phyloP scores from a whole-genome alignment of 2,113 vertebrate genomes.

The Riparia riparia region DNA sequence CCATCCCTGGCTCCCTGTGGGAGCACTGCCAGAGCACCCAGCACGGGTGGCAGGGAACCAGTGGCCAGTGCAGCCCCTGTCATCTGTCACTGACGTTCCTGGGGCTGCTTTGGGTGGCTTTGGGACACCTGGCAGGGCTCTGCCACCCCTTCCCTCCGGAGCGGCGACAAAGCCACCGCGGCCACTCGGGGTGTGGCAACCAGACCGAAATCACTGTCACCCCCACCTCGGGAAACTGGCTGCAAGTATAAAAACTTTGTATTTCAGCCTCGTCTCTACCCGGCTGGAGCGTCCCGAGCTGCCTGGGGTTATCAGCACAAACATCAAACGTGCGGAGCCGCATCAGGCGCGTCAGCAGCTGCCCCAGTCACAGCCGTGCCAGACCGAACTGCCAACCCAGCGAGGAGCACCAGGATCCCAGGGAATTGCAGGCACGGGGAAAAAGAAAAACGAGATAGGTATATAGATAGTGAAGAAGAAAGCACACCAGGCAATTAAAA shows the following conservation, averaged over 20 bases:
- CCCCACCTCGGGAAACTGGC: neutral
- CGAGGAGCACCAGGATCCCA: neutral
- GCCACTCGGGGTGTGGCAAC: neutral
- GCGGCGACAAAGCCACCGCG: fast-evolving
- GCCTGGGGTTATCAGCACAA: neutral
- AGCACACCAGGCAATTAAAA: neutral
- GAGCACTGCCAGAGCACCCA: neutral
- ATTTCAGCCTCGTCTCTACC: neutral
- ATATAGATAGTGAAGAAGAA: neutral
- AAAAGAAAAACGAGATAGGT: neutral
- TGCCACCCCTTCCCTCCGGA: fast-evolving
- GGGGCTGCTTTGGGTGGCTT: neutral
- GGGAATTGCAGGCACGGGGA: neutral
- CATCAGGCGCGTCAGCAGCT: neutral
- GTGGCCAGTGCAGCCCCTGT: neutral
- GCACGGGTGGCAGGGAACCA: neutral
- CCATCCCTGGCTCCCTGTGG: neutral
- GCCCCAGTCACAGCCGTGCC: neutral
- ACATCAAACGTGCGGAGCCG: neutral
- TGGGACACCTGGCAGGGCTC: fast-evolving
- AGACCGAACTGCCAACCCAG: neutral
- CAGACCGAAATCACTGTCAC: neutral
- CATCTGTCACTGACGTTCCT: neutral
- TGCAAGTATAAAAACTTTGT: neutral
- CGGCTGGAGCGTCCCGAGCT: neutral